Base-by-base conservation (phyloP, 2,113 vertebrate species). In the Pristiophorus japonicus region DNA sequence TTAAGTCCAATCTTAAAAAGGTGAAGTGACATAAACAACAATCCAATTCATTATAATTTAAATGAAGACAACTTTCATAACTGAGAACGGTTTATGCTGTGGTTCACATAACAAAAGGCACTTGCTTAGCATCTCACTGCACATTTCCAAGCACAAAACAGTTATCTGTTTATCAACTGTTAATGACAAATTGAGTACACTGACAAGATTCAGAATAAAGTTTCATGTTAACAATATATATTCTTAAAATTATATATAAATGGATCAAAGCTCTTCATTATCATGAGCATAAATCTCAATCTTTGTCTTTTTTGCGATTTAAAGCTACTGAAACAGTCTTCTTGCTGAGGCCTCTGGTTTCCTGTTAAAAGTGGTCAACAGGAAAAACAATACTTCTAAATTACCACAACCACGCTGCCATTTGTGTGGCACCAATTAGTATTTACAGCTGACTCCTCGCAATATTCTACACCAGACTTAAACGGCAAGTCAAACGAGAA, bases 301-400 rank as follows among this genome's bases (percentile, higher is more conserved):
- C 22, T 34, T 94, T 45, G 14, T 93, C 38, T 65, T 94, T 51
- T 47, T 51, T 67, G 0, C 95, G 96, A 97, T 96, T 78, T 96
- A 96, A 96, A 96, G 70, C 95, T 88, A 96, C 96, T 97, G 96
- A 96, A 96, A 96, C 96, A 96, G 95, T 91, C 96, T 96, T 96
- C 85, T 62, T 95, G 96, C 96, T 97, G 96, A 97, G 96, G 96
- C 96, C 96, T 97, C 96, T 95, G 95, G 96, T 96, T 97, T 98
- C 97, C 97, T 97, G 96, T 97, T 95, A 96, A 97, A 97, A 96
- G 96, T 0, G 96, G 96, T 97, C 96, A 97, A 98, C 97, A 98
- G 97, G 97, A 98, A 98, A 97, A 97, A 97, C 96, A 96, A 96
- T 97, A 97, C 96, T 97, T 96, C 95, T 93, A 96, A 96, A 95